Conservation (phyloP, 2,113 vertebrate genomes). For the Puntigrus tetrazona region DNA sequence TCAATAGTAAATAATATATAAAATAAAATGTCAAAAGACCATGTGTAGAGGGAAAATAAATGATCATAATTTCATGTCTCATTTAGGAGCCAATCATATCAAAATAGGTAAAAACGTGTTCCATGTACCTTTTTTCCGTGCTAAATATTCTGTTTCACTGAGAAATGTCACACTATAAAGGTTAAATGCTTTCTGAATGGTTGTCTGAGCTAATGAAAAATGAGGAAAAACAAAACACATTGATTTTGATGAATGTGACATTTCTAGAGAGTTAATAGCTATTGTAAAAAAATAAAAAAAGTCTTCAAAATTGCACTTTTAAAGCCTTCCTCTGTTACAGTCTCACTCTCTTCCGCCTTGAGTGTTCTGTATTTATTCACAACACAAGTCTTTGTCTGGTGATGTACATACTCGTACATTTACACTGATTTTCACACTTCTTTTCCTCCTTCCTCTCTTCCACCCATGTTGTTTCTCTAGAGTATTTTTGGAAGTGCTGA, state of each 20-base stretch:
- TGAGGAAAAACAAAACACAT: neutral
- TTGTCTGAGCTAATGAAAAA: neutral
- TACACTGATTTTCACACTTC: neutral
- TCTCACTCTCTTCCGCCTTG: neutral
- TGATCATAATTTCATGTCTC: neutral
- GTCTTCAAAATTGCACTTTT: neutral
- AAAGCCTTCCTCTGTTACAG: neutral
- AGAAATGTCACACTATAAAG: neutral
- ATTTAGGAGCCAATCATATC: neutral
- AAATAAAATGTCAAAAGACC: too few relatives aligned
- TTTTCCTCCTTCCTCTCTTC: conserved; percentile 14
- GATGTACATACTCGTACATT: neutral
- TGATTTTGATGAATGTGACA: neutral
- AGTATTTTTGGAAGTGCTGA: conserved; percentile 49
- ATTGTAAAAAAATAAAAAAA: neutral
- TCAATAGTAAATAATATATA: too few relatives aligned
- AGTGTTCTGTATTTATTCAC: conserved; percentile 14
- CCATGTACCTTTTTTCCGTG: neutral
- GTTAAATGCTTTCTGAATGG: neutral
- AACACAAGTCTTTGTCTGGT: neutral
- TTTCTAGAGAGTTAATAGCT: neutral
- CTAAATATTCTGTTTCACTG: neutral
- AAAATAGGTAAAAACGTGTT: neutral
- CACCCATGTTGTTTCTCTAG: conserved; percentile 24
- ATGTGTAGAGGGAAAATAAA: neutral